Evolutionary conservation across 1,140 invertebrate species (phyloP), one percentile per base, ranked within the genome.

Genomic region (Hylaeus anthracinus): DNA sequence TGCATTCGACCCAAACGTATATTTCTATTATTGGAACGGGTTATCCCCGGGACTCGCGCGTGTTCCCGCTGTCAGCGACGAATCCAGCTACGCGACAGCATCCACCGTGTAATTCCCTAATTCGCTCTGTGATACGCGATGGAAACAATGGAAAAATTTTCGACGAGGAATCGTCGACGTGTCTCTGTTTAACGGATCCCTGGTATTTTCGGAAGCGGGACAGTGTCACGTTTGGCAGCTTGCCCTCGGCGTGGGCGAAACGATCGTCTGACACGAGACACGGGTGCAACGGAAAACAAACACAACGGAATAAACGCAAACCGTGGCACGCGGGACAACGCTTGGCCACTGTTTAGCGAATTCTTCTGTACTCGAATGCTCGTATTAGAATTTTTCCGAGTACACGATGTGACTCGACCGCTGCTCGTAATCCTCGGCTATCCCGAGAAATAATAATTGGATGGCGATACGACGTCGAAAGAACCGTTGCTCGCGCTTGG

Each of bases 201-300:
- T 2, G 51, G 14, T 73, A 73, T 73, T 73, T 73, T 63, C 14
- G 41, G 56, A 37, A 56, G 3, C 41, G 15, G n/a, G 37, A 15
- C 15, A 37, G 64, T 65, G 64, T 67, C 73, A 67, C 64, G 73
- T 67, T 67, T 76, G 73, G 73, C 73, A 67, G n/a, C 0, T 4
- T 56, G 73, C 63, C 73, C 41, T 5, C 15, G 4, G 26, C 3
- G 5, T 39, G n/a, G 10, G 15, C 6, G 41, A 9, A 39, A 76
- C 45, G 6, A 66, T 75, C 73, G n/a, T 9, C 15, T 6, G 6
- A 9, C 39, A 67, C 10, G 51, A 45, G 51, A 76, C n/a, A 9
- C n/a, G 15, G 14, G 12, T 5, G 37, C 5, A 10, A 10, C 9
- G 10, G 1, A 66, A 14, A 43, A 43, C 12, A 65, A 66, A 66